These are phyloP conservation scores for Drosophila cracens DNA, from an alignment of 2,888 invertebrate species.

Conservation along the genomic window DNA sequence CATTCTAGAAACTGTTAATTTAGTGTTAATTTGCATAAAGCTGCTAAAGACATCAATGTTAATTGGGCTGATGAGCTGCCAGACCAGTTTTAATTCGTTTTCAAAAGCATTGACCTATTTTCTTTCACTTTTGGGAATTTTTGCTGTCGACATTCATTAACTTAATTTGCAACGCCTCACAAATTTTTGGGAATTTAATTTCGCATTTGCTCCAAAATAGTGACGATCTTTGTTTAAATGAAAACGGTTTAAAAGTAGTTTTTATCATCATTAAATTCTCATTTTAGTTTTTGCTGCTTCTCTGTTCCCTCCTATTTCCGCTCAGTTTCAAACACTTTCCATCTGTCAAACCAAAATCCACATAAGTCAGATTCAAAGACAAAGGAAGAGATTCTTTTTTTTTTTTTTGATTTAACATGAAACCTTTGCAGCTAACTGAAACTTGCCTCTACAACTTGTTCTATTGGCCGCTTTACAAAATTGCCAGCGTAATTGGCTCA, in stretches of 20 bases:
- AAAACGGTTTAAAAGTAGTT: not conserved
- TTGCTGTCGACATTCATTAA: not conserved
- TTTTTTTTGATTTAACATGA: constrained; percentile 15
- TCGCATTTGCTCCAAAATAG: not conserved
- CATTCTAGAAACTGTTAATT: not conserved
- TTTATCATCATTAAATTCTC: constrained; percentile 15
- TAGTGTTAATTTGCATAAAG: not conserved
- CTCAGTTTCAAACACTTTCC: constrained; percentile 36
- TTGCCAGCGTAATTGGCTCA: constrained; percentile 38
- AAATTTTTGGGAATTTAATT: not conserved
- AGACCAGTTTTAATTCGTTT: not conserved
- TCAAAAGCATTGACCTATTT: constrained; percentile 1
- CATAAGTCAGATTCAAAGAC: constrained; percentile 57
- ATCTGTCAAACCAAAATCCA: constrained; percentile 56
- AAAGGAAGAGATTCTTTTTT: constrained; percentile 22
- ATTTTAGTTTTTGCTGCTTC: constrained; percentile 8
- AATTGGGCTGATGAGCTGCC: not conserved
- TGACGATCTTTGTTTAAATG: not conserved
- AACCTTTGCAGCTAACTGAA: constrained; percentile 1
- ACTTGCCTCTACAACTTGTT: constrained; percentile 62
- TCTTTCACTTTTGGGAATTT: not conserved
- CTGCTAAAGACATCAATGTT: not conserved
- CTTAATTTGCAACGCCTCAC: not conserved
- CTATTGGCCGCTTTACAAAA: constrained; percentile 63
- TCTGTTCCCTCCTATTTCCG: not conserved